These are phyloP conservation scores for Gymnothorax reevesii DNA, from an alignment of 2,797 vertebrate species.

Conservation along the genomic window DNA sequence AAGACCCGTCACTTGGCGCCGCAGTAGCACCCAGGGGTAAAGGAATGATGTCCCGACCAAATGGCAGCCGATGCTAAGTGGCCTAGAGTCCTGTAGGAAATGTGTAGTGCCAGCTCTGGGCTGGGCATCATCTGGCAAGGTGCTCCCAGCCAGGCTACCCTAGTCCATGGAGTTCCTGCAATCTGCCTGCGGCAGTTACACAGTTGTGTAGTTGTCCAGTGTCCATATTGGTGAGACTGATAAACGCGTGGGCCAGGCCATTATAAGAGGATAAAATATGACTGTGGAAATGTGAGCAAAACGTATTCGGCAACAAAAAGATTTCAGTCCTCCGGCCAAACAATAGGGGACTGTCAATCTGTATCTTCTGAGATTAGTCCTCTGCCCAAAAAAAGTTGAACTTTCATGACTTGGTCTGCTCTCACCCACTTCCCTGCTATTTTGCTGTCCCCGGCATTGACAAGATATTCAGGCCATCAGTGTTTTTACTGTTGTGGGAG, in stretches of 20 bases:
- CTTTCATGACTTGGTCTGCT: background rate
- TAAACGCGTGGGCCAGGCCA: background rate
- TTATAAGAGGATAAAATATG: background rate
- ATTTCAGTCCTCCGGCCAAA: background rate
- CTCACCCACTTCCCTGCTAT: background rate
- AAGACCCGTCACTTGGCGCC: background rate
- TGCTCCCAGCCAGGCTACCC: background rate
- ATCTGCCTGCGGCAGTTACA: background rate
- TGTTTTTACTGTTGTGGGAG: no score
- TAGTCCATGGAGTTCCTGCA: background rate
- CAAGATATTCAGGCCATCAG: no score
- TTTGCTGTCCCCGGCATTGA: no score
- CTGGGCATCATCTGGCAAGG: background rate
- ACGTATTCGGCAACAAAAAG: background rate
- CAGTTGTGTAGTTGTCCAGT: background rate
- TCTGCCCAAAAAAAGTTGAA: background rate
- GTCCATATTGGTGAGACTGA: background rate
- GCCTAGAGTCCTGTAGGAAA: background rate
- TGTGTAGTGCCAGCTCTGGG: no score
- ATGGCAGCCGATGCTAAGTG: background rate
- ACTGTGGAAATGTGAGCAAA: background rate
- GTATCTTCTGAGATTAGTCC: background rate
- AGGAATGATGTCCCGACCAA: background rate
- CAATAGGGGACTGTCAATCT: background rate
- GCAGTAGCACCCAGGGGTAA: background rate